Evolutionary conservation across 1,140 invertebrate species (phyloP).

Genomic region (Diuraphis noxia): DNA sequence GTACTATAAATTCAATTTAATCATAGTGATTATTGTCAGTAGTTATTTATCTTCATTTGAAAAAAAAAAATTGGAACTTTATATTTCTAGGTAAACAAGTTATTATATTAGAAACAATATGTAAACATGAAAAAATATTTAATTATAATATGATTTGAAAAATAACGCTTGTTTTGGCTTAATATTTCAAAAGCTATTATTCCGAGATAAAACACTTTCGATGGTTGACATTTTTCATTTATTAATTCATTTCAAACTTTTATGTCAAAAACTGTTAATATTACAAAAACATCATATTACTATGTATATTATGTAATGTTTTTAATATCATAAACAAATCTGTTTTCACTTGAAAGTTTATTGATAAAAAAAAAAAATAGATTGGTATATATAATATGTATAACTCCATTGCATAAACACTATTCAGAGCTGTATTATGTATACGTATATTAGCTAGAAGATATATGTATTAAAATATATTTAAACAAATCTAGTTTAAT

Average conservation of each 20-base stretch:
- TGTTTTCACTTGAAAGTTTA: not conserved
- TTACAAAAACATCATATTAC: not conserved
- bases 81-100: not conserved
- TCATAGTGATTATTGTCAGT: no score
- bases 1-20: no score
- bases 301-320: not conserved
- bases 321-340: not conserved
- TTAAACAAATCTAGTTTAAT: not conserved
- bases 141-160: not conserved
- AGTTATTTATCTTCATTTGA: no score
- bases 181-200: conserved; percentile 10
- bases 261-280: not conserved
- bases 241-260: not conserved
- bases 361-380: not conserved
- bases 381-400: no score
- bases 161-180: not conserved
- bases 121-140: not conserved
- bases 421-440: not conserved
- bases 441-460: not conserved
- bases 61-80: not conserved
- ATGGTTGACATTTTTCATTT: not conserved
- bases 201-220: not conserved
- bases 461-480: not conserved
- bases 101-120: not conserved
- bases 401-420: not conserved